phyloP scores from a whole-genome alignment of 2,888 invertebrate species.

The Tineola bisselliella region DNA sequence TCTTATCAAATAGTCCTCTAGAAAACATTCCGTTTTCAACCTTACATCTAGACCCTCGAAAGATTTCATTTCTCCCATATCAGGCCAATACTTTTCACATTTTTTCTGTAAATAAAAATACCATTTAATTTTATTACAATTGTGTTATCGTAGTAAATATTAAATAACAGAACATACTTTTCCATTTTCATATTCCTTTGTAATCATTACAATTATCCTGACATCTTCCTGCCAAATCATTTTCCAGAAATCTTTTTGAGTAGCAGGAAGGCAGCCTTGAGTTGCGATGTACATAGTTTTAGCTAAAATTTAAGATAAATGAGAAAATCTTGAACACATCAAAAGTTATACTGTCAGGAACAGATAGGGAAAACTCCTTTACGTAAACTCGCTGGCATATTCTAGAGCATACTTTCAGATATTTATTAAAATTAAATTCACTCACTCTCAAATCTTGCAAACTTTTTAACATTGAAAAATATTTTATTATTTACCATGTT shows the following conservation, averaged over 20 bases:
- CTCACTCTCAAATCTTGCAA: too few species aligned
- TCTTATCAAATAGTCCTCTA: constrained; percentile 85
- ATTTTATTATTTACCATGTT: constrained; percentile 22
- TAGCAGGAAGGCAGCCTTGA: constrained; percentile 91
- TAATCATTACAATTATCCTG: constrained; percentile 97
- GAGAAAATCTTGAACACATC: neutral
- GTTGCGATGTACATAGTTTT: constrained; percentile 82
- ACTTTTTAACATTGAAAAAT: too few species aligned
- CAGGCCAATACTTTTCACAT: constrained; percentile 97
- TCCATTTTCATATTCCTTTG: constrained; percentile 94
- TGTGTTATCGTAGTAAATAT: neutral
- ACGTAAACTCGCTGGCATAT: too few species aligned
- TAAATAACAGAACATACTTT: constrained; percentile 60
- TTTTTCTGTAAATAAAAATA: constrained; percentile 63
- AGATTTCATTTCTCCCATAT: constrained; percentile 74
- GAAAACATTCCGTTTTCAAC: constrained; percentile 78
- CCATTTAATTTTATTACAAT: too few species aligned
- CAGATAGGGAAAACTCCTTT: neutral
- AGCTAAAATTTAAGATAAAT: neutral
- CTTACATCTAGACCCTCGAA: constrained; percentile 79
- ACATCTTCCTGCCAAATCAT: constrained; percentile 99
- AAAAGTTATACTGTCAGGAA: neutral
- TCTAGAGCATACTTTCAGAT: too few species aligned
- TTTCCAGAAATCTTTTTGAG: constrained; percentile 93
- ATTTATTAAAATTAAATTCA: too few species aligned